Base-by-base conservation (phyloP, 2,113 vertebrate species). In the Rhizomys pruinosus region DNA sequence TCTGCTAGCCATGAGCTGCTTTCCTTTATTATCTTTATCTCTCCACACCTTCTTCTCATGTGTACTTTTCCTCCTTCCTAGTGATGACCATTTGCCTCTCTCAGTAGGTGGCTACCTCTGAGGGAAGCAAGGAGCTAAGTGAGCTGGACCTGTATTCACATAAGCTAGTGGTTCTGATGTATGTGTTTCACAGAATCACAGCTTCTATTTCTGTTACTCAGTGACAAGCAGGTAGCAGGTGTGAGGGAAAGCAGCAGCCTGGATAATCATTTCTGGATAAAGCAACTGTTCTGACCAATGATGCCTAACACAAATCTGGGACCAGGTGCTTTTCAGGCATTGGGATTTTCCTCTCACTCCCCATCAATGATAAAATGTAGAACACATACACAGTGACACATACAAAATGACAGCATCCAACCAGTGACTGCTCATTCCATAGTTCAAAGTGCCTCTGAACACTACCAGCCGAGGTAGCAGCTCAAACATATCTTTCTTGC, bases 241-340 rank as follows among this genome's bases (percentile, higher is more conserved):
- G 82, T 87, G 23, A 61, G 76, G 19, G 37, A 66, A 78, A 59
- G 15, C 76, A 25, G 47, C 64, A 87, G 92, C 74, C 84, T 29
- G n/a, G 74, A 34, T 55, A 10, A 29, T 89, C 61, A 96, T 95
- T 97, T 94, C 95, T 97, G 93, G 93, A 96, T 87, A 97, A 93
- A 71, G 84, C 91, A 96, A 96, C 77, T 90, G 29, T 93, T 94
- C 91, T 97, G 91, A 95, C 78, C 90, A 97, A 96, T 92, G 94
- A 84, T 73, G 91, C 68, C 84, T 94, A 95, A 96, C 92, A 37
- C 89, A 91, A 97, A 97, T 87, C 39, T 81, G 90, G 16, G 37
- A 3, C 73, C 78, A 78, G 81, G 47, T 64, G 29, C 9, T 0
- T 89, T 77, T 92, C 89, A 44, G 44, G 32, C 16, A 74, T 82